These are phyloP conservation scores for Pheucticus melanocephalus DNA, from an alignment of 2,113 vertebrate genomes.

Conservation along the genomic window DNA sequence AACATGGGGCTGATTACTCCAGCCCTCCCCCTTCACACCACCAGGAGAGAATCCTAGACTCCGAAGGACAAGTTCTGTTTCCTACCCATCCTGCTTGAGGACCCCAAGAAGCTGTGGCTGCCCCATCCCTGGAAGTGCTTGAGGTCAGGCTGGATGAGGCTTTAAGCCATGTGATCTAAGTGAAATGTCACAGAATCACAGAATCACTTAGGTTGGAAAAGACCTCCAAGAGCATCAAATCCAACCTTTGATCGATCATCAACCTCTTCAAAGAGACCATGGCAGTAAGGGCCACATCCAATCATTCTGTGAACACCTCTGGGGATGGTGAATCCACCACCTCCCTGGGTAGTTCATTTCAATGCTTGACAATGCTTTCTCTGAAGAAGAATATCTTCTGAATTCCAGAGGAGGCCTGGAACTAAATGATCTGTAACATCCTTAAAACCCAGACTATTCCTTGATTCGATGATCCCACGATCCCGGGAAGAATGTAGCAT, in stretches of 20 bases:
- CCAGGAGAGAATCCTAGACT: background rate
- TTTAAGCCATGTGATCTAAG: background rate
- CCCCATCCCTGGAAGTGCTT: background rate
- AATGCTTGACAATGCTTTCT: background rate
- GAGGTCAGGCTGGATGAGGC: background rate
- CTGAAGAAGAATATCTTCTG: background rate
- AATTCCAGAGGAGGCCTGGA: background rate
- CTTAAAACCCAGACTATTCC: background rate
- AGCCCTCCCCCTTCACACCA: background rate
- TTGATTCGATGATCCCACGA: background rate
- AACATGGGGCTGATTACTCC: background rate
- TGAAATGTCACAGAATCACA: background rate
- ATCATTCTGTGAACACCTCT: fast-evolving
- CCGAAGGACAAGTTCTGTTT: background rate
- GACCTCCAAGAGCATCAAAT: background rate
- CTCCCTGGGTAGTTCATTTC: background rate
- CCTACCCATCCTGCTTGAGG: background rate
- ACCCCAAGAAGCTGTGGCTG: background rate
- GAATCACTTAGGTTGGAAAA: background rate
- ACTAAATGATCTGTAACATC: background rate
- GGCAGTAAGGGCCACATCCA: background rate
- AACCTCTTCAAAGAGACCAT: background rate
- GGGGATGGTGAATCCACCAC: background rate
- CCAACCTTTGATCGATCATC: background rate
- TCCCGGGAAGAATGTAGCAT: fast-evolving